A percentile compares a stretch with the other conserved stretches of the same genome.
phyloP scores from a whole-genome alignment of 2,797 vertebrate genomes.

The Botia almorhae region DNA sequence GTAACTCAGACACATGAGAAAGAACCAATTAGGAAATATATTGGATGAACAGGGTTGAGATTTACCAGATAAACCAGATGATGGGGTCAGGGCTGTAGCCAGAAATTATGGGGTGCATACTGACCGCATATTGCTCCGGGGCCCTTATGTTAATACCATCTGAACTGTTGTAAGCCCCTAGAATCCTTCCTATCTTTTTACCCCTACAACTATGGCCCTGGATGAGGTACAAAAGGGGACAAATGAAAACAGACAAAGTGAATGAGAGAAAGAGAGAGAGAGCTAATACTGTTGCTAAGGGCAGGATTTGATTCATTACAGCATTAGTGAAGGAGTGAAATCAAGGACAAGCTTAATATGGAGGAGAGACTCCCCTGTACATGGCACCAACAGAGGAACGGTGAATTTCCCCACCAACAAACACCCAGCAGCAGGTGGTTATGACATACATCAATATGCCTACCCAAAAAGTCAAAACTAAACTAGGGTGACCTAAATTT shows the following conservation, averaged over 20 bases:
- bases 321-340: slow-evolving; percentile 61
- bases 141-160: too few species aligned
- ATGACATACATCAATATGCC: slow-evolving; percentile 7
- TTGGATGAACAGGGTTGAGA: not conserved
- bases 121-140: not conserved
- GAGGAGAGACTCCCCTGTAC: slow-evolving; percentile 60
- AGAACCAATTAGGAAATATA: not conserved
- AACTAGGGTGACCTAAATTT: not conserved
- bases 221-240: not conserved
- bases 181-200: not conserved
- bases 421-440: slow-evolving; percentile 8
- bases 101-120: not conserved
- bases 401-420: slow-evolving; percentile 30
- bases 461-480: not conserved
- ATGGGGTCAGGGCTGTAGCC: not conserved
- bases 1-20: not conserved
- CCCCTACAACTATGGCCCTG: not conserved
- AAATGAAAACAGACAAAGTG: slow-evolving; percentile 9
- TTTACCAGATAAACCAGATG: not conserved
- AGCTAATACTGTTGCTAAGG: slow-evolving; percentile 32
- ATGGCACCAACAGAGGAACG: slow-evolving; percentile 58
- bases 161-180: too few species aligned
- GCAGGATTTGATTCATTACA: slow-evolving; percentile 67
- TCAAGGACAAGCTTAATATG: slow-evolving; percentile 73
- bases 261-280: slow-evolving; percentile 22